A percentile compares a stretch with the other conserved stretches of the same genome.
Conservation (phyloP, 2,113 vertebrate species). For the Picathartes gymnocephalus region DNA sequence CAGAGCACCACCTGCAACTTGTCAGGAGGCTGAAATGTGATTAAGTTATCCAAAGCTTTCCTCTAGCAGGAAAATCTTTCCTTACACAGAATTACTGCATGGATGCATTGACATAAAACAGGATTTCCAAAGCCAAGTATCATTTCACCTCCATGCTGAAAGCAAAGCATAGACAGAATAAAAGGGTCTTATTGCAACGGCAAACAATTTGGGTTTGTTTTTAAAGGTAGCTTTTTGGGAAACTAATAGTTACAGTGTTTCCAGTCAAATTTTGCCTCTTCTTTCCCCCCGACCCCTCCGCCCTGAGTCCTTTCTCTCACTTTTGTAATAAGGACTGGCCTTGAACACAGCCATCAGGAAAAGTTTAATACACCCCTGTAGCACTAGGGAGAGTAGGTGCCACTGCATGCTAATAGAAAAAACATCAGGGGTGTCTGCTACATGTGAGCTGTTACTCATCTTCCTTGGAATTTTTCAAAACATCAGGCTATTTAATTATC, state of each 20-base stretch:
- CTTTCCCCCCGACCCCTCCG: fast-evolving
- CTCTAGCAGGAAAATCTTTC: background rate
- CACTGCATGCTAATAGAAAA: background rate
- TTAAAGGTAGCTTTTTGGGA: background rate
- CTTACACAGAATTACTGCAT: background rate
- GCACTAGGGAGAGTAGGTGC: background rate
- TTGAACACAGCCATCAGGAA: background rate
- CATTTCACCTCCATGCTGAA: background rate
- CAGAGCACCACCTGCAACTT: background rate
- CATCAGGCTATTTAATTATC: background rate
- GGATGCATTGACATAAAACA: background rate
- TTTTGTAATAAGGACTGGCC: background rate
- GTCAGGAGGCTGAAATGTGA: background rate
- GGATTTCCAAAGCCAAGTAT: background rate
- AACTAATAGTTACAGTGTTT: background rate
- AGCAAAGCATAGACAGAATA: background rate
- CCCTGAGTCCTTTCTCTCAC: background rate
- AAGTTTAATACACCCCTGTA: background rate
- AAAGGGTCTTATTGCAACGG: background rate
- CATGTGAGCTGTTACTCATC: background rate
- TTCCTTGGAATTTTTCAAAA: background rate
- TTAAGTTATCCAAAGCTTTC: background rate
- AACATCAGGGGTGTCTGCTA: background rate
- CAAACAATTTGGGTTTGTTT: background rate
- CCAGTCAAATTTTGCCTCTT: background rate